A percentile compares a stretch with the other conserved stretches of the same genome.
Conservation (phyloP, 1,140 invertebrate genomes). For the Drosophila eugracilis region DNA sequence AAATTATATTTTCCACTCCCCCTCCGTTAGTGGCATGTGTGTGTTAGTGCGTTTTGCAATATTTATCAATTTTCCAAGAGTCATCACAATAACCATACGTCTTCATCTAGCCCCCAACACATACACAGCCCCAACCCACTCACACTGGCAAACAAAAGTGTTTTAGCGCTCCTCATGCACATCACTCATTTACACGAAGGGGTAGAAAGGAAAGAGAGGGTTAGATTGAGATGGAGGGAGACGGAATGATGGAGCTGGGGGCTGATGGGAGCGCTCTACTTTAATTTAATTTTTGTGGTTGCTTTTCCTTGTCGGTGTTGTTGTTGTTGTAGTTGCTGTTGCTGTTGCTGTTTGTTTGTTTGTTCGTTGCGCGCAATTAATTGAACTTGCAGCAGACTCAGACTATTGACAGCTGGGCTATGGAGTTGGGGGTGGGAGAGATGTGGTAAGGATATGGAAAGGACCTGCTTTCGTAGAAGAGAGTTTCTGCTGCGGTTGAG, state of each 20-base stretch:
- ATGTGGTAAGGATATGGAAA: not conserved
- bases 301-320: conserved; percentile 30
- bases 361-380: conserved; percentile 83
- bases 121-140: not conserved
- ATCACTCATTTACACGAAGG: conserved; percentile 73
- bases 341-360: conserved; percentile 63
- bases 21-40: not conserved
- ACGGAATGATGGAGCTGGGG: not conserved
- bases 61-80: conserved; percentile 78
- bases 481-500: conserved; percentile 70
- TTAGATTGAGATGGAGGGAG: not conserved
- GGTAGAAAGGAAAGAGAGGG: conserved; percentile 5
- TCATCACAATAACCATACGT: conserved; percentile 82
- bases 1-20: conserved; percentile 71
- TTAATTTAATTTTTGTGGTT: conserved; percentile 84
- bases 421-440: not conserved
- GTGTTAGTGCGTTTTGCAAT: conserved; percentile 56
- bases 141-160: conserved; percentile 72
- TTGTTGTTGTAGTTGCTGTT: conserved; percentile 29
- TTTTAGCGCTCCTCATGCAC: conserved; percentile 76
- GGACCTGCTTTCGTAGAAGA: not conserved
- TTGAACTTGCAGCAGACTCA: conserved; percentile 78
- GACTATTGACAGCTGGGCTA: conserved; percentile 71
- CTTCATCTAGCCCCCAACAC: conserved; percentile 64
- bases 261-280: conserved; percentile 62